Evolutionary conservation across 2,888 invertebrate species (phyloP), one percentile per base, ranked within the genome.

Genomic region (Drosophila maculinotata): DNA sequence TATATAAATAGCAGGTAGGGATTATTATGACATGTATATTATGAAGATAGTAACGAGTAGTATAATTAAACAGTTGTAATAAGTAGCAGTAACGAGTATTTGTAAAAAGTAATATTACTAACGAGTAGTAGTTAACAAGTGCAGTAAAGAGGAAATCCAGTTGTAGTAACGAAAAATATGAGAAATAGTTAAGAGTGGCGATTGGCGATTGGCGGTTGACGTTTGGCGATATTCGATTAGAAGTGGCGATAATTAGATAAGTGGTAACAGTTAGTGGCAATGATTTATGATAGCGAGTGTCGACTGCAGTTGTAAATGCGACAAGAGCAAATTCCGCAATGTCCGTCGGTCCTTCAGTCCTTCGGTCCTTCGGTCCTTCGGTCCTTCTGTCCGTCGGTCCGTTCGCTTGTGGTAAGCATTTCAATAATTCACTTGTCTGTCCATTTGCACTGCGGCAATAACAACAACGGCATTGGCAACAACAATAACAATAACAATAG

Each of bases 351-450:
- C 28, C 8, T n/a, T n/a, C n/a, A n/a, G n/a, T n/a, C n/a, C n/a
- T n/a, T n/a, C n/a, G n/a, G n/a, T n/a, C n/a, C n/a, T n/a, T n/a
- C n/a, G n/a, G n/a, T n/a, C n/a, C n/a, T n/a, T n/a, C n/a, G n/a
- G 28, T 9, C 1, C 39, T 7, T 12, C n/a, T 2, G 44, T 44
- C 17, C 1, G 3, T 12, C 26, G 9, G 10, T 42, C 23, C 20
- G 52, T 8, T 25, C 15, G 42, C 10, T 51, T 52, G 62, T 47
- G 49, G 42, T 44, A 35, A 53, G 48, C 54, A 70, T 52, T 71
- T 70, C 52, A 66, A 74, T 70, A 74, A 66, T 67, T 70, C 57
- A 71, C 66, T 71, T 59, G 62, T 52, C 62, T 59, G 49, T 51
- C 44, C 66, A 64, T 57, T 74, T 62, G 44, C 51, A 69, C 20